Base-by-base conservation (phyloP, 2,113 vertebrate species). In the Phasianus colchicus region DNA sequence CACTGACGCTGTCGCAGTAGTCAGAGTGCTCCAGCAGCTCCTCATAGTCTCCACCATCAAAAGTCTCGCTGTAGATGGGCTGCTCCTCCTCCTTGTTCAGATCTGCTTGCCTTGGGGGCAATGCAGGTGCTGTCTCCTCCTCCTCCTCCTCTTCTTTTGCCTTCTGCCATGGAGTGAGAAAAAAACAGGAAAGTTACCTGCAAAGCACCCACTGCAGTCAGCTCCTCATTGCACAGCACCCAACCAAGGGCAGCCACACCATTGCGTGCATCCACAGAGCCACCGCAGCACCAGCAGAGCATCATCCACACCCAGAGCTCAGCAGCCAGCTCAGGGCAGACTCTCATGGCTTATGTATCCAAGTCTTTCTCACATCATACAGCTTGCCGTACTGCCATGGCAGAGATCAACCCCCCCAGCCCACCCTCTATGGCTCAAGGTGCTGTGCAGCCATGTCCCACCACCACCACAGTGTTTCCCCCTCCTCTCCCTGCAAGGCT, bases 11-110 rank as follows among this genome's bases (percentile, higher is more conserved):
- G 10, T 94, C 86, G 14, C 65, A 88, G 43, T 86, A 83, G 52
- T 76, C 88, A 24, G 57, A 60, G 18, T 72, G 48, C 30, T 95
- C 92, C 6, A 18, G 94, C 11, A 98, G 76, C 16, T 98, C 98
- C 66, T 99, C 98, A 15, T 99, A 99, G 18, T 98, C 98, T 63
- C 83, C 98, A 29, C 40, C 14, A 5, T 95, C 97, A 8, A 89
- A 4, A 45, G 58, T 95, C 20, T 91, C n/a, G 3, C 25, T 25
- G 52, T 67, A 84, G 5, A 94, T 95, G 2, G 97, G 97, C 36
- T 96, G 84, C 52, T 93, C 95, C 29, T 83, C 83, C 18, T 89
- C 96, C 18, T 79, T 42, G 0, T 34, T 65, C 85, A 94, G 64
- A 85, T 96, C 94, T 42, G 71, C 90, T 9, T 96, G 92, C 55